Conservation (phyloP, 1,140 invertebrate genomes). For the Drosophila novamexicana region DNA sequence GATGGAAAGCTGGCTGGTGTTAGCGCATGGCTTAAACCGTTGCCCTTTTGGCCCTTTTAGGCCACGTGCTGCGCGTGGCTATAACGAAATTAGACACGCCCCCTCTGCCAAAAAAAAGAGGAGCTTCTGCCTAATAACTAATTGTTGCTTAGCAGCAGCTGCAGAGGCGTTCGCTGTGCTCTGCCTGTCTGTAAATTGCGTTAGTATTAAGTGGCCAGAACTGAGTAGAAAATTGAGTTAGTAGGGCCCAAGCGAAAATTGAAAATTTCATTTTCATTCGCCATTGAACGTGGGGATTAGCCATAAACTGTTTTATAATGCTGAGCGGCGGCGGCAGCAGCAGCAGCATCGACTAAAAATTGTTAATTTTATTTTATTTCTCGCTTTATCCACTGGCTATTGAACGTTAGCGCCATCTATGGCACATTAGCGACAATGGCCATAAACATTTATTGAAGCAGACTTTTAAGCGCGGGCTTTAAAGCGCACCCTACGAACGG, state of each 20-base stretch:
- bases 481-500: slow-evolving; percentile 21
- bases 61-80: slow-evolving; percentile 34
- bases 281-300: slow-evolving; percentile 30
- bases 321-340: neutral
- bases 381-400: neutral
- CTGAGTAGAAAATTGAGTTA: slow-evolving; percentile 52
- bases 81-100: slow-evolving; percentile 41
- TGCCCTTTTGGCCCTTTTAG: slow-evolving; percentile 8
- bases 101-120: neutral
- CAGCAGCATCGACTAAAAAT: neutral
- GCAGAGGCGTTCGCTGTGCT: neutral
- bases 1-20: slow-evolving; percentile 5
- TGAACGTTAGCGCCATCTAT: slow-evolving; percentile 15
- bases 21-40: slow-evolving; percentile 7
- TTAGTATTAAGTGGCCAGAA: slow-evolving; percentile 49
- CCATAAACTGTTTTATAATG: slow-evolving; percentile 48
- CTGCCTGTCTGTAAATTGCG: slow-evolving; percentile 38
- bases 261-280: slow-evolving; percentile 39
- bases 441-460: slow-evolving; percentile 23
- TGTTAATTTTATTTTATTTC: neutral
- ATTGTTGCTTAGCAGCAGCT: slow-evolving; percentile 39
- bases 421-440: slow-evolving; percentile 9
- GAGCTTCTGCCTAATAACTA: slow-evolving; percentile 34
- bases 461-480: slow-evolving; percentile 39
- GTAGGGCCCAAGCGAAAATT: slow-evolving; percentile 26